Evolutionary conservation across 2,888 invertebrate genomes (phyloP), one percentile per base, ranked within the genome.

Genomic region (Agrotis puta): DNA sequence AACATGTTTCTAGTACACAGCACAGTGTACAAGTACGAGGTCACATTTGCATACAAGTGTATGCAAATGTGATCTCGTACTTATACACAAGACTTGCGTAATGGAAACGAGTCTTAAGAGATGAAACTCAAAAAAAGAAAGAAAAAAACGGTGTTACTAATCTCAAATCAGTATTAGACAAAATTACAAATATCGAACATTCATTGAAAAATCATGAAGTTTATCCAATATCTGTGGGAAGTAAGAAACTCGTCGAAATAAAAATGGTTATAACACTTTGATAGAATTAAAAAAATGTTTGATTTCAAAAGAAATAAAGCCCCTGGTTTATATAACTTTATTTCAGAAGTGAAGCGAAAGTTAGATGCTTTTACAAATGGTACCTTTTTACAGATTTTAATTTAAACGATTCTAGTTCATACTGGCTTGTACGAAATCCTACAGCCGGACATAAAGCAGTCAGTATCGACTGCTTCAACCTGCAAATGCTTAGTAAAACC

Each of bases 171-270:
- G 16, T 54, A 53, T 11, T 53, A 51, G 20, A 27, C 68, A 66
- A 64, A 45, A n/a, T n/a, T n/a, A n/a, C n/a, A n/a, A 59, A 57
- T 73, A 81, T 85, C 85, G 64, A 80, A 80, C 47, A 82, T 85
- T 85, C 66, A 82, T 80, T 57, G 67, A 62, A 81, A 72, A 68
- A 69, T 73, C 74, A 72, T 74, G 72, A 79, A 84, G 68, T 85
- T 83, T 74, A 63, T 70, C 66, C 72, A 68, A 71, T 79, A 76
- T 81, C 27, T 73, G 62, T 56, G 5, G 62, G 58, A 64, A 66
- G 43, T 57, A 24, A 64, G 48, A 68, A 82, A 70, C 51, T 74
- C 68, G 16, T 43, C 20, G 43, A 64, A 70, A 76, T 58, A 53
- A 48, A 66, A 72, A 59, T 45, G 20, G 2, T 22, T n/a, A 59